Conservation (phyloP, 2,797 vertebrate species). For the Mallotus villosus region DNA sequence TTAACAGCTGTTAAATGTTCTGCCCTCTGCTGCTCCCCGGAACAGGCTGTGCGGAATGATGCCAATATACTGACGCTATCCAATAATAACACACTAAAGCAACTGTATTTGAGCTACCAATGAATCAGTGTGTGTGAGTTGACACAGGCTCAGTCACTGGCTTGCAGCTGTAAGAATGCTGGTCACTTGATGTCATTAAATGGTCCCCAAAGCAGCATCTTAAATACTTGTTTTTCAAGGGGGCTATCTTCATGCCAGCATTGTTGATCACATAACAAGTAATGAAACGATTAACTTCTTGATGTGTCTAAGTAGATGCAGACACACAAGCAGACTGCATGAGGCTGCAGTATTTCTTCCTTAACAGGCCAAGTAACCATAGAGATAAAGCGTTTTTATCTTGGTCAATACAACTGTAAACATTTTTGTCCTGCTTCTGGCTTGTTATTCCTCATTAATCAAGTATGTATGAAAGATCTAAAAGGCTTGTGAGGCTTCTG, state of each 20-base stretch:
- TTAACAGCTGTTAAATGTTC: conserved; percentile 13
- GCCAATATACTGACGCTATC: neutral
- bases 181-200: neutral
- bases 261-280: neutral
- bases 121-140: neutral
- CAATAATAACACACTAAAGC: neutral
- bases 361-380: too few relatives aligned
- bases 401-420: too few relatives aligned
- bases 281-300: too few relatives aligned
- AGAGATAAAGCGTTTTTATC: too few relatives aligned
- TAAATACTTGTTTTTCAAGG: neutral
- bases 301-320: too few relatives aligned
- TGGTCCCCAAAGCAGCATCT: neutral
- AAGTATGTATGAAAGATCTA: neutral
- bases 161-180: neutral
- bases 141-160: neutral
- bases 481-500: neutral
- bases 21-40: conserved; percentile 7
- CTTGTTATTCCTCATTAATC: too few relatives aligned
- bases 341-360: too few relatives aligned
- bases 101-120: neutral
- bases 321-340: too few relatives aligned
- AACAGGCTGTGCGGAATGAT: neutral
- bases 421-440: too few relatives aligned
- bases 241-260: neutral